These are phyloP conservation scores for Ailuropoda melanoleuca DNA, from an alignment of 2,113 vertebrate genomes.

Conservation along the genomic window DNA sequence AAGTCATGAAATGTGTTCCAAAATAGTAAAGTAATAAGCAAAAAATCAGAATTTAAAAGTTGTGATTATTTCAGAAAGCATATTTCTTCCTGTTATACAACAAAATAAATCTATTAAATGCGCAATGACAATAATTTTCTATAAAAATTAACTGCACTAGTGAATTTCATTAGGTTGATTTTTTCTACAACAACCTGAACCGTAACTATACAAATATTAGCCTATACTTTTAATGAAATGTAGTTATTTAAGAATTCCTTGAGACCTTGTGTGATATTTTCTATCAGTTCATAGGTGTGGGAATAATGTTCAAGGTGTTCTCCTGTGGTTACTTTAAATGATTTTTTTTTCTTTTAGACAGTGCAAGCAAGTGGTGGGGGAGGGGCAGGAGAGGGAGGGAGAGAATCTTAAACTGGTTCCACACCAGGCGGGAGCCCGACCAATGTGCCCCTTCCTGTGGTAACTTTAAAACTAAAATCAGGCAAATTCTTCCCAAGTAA, in stretches of 20 bases:
- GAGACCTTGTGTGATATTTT: background rate
- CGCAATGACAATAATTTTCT: background rate
- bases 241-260: conserved; percentile 1
- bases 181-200: background rate
- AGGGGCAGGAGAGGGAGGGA: background rate
- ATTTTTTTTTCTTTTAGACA: background rate
- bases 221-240: background rate
- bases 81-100: background rate
- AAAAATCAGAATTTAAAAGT: conserved; percentile 9
- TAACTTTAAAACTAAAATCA: background rate
- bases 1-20: background rate
- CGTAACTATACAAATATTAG: background rate
- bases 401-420: background rate
- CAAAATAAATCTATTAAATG: background rate
- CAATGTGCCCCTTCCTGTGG: background rate
- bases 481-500: background rate
- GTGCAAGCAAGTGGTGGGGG: background rate
- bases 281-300: background rate
- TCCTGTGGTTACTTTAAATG: background rate
- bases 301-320: background rate
- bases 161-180: background rate
- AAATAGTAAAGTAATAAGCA: background rate
- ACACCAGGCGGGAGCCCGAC: background rate
- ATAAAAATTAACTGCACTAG: background rate
- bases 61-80: background rate